Conservation (phyloP, 2,888 invertebrate genomes). For the Euphydryas editha region DNA sequence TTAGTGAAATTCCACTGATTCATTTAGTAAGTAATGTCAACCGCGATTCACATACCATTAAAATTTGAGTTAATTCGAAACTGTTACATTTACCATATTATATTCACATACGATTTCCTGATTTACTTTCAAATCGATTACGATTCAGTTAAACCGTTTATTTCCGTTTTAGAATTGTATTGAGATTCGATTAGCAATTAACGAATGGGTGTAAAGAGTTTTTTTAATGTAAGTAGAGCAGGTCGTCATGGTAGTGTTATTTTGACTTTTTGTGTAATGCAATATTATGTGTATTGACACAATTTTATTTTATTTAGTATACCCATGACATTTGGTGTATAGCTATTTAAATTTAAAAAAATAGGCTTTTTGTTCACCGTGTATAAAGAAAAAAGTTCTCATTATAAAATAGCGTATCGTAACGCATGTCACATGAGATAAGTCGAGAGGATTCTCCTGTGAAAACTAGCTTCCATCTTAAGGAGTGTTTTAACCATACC, state of each 20-base stretch:
- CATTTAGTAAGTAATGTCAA: too few species aligned
- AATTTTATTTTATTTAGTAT: not conserved
- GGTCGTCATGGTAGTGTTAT: not conserved
- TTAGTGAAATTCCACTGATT: too few species aligned
- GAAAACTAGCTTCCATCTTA: too few species aligned
- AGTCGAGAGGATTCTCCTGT: too few species aligned
- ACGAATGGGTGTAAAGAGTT: not conserved
- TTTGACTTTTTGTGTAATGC: not conserved
- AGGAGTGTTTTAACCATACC: too few species aligned
- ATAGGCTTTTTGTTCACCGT: too few species aligned
- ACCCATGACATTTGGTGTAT: too few species aligned
- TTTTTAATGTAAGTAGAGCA: not conserved
- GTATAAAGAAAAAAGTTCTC: too few species aligned
- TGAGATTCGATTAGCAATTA: conserved; percentile 11
- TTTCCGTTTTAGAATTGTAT: conserved; percentile 2
- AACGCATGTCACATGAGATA: too few species aligned
- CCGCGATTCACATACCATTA: not conserved
- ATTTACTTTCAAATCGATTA: conserved; percentile 13
- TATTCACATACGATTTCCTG: conserved; percentile 1
- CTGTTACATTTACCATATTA: not conserved
- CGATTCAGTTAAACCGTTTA: conserved; percentile 10
- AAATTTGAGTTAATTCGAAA: not conserved
- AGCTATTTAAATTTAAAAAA: too few species aligned
- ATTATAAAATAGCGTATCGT: too few species aligned
- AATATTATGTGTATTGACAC: not conserved